Conservation (phyloP, 1,140 invertebrate genomes). For the Lutraria rhynchaena region DNA sequence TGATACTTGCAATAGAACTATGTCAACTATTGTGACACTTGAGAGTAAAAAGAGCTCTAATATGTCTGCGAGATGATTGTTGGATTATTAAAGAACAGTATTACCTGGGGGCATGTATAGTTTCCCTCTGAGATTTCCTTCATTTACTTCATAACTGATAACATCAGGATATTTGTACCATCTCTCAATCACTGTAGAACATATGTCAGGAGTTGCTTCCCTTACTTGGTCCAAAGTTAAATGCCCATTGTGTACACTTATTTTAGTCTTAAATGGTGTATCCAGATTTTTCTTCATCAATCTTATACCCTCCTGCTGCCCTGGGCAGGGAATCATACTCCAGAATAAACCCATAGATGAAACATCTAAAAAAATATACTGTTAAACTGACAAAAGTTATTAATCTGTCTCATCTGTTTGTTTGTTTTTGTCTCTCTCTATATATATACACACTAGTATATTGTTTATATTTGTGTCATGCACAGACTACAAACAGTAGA, state of each 20-base stretch:
- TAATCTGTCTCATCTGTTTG: no score
- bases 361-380: constrained; percentile 38
- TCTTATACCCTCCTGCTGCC: constrained; percentile 38
- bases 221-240: constrained; percentile 5
- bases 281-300: constrained; percentile 47
- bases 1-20: no score
- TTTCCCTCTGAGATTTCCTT: constrained; percentile 39
- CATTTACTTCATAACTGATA: constrained; percentile 12
- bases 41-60: no score
- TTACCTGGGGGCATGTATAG: constrained; percentile 50
- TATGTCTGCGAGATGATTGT: no score
- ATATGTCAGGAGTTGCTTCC: neutral
- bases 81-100: no score
- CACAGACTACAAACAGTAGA: no score
- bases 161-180: constrained; percentile 43
- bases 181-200: constrained; percentile 29
- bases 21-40: no score
- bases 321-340: constrained; percentile 44
- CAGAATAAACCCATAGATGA: constrained; percentile 57
- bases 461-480: no score
- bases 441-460: no score
- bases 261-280: constrained; percentile 16
- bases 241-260: constrained; percentile 28
- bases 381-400: no score
- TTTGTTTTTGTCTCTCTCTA: no score